These are phyloP conservation scores for Nibea albiflora DNA, from an alignment of 2,113 vertebrate genomes.

Conservation along the genomic window DNA sequence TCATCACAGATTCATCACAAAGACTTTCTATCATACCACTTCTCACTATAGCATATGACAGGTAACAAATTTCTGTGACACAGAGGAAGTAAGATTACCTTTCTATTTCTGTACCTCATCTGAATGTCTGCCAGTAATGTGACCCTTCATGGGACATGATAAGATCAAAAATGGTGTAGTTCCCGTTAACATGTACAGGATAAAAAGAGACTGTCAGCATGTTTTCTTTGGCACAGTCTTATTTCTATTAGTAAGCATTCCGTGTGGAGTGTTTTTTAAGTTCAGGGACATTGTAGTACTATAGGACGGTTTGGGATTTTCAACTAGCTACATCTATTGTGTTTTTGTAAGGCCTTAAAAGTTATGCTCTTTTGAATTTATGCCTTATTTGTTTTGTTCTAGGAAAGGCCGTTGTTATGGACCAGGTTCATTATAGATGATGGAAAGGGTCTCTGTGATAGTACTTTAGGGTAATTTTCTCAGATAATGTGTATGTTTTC, in stretches of 20 bases:
- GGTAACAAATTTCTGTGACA: neutral
- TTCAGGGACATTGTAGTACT: neutral
- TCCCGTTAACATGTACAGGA: neutral
- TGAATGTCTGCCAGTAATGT: slow-evolving; percentile 35
- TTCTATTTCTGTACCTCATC: slow-evolving; percentile 46
- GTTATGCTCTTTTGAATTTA: slow-evolving; percentile 7
- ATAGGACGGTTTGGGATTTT: neutral
- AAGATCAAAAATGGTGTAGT: slow-evolving; percentile 27
- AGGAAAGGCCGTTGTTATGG: slow-evolving; percentile 19
- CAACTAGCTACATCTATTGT: neutral
- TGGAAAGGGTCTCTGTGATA: slow-evolving; percentile 30
- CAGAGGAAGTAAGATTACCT: slow-evolving; percentile 5
- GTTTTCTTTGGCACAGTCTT: neutral
- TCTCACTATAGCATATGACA: neutral
- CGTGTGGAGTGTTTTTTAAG: slow-evolving; percentile 9
- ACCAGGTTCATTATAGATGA: slow-evolving; percentile 34
- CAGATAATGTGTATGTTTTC: slow-evolving; percentile 31
- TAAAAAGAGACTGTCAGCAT: slow-evolving; percentile 14
- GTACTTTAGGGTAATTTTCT: slow-evolving; percentile 21
- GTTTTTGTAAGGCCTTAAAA: slow-evolving; percentile 19
- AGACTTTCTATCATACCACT: slow-evolving; percentile 17
- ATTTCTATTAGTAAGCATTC: slow-evolving; percentile 9
- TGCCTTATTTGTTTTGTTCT: slow-evolving; percentile 20
- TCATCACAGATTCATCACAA: slow-evolving; percentile 28
- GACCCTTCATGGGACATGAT: slow-evolving; percentile 21